Percentiles rank a stretch among this genome's conserved stretches.
Evolutionary conservation across 2,113 vertebrate genomes (phyloP).

Genomic region (Nothocercus julius): DNA sequence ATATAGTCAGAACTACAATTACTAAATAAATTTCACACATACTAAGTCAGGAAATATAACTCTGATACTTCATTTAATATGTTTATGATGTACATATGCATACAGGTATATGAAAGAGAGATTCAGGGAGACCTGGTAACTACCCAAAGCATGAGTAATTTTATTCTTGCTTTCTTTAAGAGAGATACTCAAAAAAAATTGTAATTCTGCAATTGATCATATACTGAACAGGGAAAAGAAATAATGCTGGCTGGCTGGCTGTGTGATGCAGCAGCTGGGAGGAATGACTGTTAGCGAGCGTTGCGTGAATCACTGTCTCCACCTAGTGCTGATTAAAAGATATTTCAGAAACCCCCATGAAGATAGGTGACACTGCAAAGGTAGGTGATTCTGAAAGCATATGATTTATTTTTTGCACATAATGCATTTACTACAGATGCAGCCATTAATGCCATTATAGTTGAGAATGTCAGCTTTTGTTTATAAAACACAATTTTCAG

Average conservation of each 20-base stretch:
- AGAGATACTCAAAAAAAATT: not conserved
- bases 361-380: not conserved
- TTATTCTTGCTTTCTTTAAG: constrained; percentile 27
- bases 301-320: constrained; percentile 77
- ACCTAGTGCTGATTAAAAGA: constrained; percentile 77
- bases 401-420: not conserved
- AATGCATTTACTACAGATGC: not conserved
- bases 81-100: not conserved
- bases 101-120: not conserved
- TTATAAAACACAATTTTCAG: constrained; percentile 30
- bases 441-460: not conserved
- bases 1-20: not conserved
- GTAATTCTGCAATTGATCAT: not conserved
- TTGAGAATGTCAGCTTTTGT: constrained; percentile 25
- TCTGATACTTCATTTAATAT: not conserved
- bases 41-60: not conserved
- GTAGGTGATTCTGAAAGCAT: not conserved
- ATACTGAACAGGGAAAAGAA: not conserved
- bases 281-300: not conserved
- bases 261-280: not conserved
- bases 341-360: not conserved
- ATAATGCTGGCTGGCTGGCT: not conserved
- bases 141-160: not conserved
- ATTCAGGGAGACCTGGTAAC: not conserved
- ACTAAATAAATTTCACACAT: not conserved